A percentile compares a stretch with the other conserved stretches of the same genome.
Evolutionary conservation across 2,888 invertebrate species (phyloP).

Genomic region (Chironomus tentans): DNA sequence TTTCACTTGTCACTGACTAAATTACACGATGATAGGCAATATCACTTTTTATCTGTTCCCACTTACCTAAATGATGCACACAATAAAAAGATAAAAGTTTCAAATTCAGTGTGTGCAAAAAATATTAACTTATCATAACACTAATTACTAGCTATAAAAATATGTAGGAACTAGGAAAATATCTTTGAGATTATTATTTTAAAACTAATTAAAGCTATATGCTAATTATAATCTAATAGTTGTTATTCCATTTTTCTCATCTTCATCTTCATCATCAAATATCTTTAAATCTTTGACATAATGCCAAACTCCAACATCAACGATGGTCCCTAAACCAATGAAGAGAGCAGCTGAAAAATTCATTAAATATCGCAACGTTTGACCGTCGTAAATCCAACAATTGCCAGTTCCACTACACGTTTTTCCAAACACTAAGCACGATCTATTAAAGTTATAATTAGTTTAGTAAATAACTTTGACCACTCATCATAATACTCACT

Average conservation of each 20-base stretch:
- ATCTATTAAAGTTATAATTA: constrained; percentile 30
- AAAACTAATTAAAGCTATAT: too few species aligned
- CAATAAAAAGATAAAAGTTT: too few species aligned
- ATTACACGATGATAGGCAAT: too few species aligned
- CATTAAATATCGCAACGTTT: constrained; percentile 3
- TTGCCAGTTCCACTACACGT: constrained; percentile 46
- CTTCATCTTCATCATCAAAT: constrained; percentile 22
- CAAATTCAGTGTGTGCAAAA: too few species aligned
- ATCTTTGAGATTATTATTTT: too few species aligned
- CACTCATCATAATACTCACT: constrained; percentile 29
- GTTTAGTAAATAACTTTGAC: background rate
- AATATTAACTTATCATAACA: too few species aligned
- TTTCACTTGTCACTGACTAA: too few species aligned
- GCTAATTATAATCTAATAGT: background rate
- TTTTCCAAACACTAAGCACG: constrained; percentile 56
- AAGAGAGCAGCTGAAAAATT: constrained; percentile 7
- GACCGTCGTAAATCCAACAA: constrained; percentile 14
- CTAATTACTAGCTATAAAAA: too few species aligned
- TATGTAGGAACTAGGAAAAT: too few species aligned
- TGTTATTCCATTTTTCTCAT: background rate
- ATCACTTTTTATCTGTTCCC: too few species aligned
- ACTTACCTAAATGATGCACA: too few species aligned
- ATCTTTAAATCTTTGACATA: constrained; percentile 19
- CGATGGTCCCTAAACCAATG: constrained; percentile 2
- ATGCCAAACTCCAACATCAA: constrained; percentile 19